A percentile compares a stretch with the other conserved stretches of the same genome.
Evolutionary conservation across 2,113 vertebrate genomes (phyloP).

Genomic region (Rissa tridactyla): DNA sequence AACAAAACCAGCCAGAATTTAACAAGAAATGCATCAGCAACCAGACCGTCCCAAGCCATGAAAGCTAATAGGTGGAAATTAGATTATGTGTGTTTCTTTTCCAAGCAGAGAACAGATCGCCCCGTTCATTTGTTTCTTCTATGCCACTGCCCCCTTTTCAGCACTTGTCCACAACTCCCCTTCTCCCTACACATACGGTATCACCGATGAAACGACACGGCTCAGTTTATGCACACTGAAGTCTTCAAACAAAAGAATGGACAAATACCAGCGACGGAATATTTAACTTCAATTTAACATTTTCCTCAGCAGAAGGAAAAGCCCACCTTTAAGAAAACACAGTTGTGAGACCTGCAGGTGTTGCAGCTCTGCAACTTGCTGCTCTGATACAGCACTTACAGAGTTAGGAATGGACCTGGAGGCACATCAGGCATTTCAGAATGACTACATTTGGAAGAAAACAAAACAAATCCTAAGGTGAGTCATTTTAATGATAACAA

Average conservation of each 20-base stretch:
- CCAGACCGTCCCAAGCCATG: neutral
- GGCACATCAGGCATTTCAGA: neutral
- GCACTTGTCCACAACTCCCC: neutral
- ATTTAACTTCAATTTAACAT: neutral
- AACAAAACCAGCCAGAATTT: neutral
- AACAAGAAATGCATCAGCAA: neutral
- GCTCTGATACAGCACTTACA: neutral
- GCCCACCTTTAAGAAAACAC: neutral
- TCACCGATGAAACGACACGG: fast-evolving
- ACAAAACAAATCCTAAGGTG: neutral
- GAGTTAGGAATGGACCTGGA: neutral
- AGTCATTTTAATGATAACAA: neutral
- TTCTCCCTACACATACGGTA: fast-evolving
- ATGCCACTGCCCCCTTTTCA: neutral
- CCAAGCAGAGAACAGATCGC: neutral
- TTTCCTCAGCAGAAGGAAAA: neutral
- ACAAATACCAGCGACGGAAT: neutral
- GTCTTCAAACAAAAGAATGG: neutral
- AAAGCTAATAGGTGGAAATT: neutral
- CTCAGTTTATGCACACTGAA: neutral
- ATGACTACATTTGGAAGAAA: neutral
- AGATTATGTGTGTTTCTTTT: neutral
- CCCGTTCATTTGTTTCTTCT: neutral
- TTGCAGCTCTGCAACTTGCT: neutral
- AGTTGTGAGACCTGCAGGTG: neutral